phyloP scores from a whole-genome alignment of 2,113 vertebrate genomes.

The Benitochromis conjunctus region DNA sequence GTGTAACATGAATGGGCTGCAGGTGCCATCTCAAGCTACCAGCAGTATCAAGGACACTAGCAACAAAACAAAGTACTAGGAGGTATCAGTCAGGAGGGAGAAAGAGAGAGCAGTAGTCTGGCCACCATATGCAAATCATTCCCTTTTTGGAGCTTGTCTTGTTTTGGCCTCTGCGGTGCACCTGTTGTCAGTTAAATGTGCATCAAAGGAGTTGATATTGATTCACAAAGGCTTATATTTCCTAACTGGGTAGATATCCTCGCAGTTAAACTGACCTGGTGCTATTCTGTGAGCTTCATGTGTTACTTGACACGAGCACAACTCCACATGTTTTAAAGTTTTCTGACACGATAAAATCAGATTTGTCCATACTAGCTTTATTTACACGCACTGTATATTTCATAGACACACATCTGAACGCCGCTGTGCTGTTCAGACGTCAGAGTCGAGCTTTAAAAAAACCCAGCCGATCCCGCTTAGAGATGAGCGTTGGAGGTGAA shows the following conservation, averaged over 20 bases:
- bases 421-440: background rate
- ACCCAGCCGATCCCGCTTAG: background rate
- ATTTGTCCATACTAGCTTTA: background rate
- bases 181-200: background rate
- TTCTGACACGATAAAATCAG: background rate
- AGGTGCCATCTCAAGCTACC: background rate
- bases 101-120: background rate
- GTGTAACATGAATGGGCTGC: background rate
- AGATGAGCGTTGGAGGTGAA: background rate
- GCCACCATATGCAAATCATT: background rate
- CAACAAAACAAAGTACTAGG: background rate
- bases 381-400: background rate
- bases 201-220: background rate
- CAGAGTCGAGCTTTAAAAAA: background rate
- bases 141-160: background rate
- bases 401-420: background rate
- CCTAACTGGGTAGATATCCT: background rate
- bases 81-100: background rate
- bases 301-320: background rate
- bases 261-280: background rate
- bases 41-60: background rate
- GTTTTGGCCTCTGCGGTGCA: background rate
- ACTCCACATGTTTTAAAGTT: background rate
- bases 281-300: accelerated
- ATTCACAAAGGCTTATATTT: background rate